Evolutionary conservation across 2,797 vertebrate species (phyloP), one percentile per base, ranked within the genome.

Genomic region (Scomberomorus guttatus): DNA sequence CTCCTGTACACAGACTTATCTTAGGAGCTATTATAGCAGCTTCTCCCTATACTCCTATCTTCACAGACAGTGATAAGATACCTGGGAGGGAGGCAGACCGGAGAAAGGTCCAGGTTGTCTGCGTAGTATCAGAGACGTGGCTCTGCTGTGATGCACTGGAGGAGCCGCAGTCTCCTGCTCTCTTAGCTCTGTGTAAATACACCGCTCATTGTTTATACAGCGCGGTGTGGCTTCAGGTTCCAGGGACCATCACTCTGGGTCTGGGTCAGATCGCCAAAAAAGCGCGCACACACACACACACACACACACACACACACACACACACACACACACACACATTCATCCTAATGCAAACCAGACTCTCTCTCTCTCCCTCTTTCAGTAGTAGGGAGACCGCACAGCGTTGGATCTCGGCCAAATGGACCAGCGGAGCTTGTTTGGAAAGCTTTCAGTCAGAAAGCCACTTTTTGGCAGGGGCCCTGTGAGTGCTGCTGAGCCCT

Each of bases 401-500:
- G 88, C 74, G 68, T 83, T 98, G 97, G 97, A 96, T 6, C 78
- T 55, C 0, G 11, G 96, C 97, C 96, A 94, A 96, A 95, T 89
- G 42, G 92, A 89, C 94, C 96, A 95, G 95, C 90, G 93, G 94
- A 94, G 93, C 96, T 96, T 96, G 96, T 97, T 96, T 95, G 93
- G 93, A 93, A 96, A 95, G 93, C 95, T 95, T 96, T 96, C 96
- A 93, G 94, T 96, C 96, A 95, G 95, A 96, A 96, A 96, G 93
- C 92, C 93, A 94, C 88, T 93, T 94, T 94, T 94, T 89, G 81
- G 87, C 84, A 90, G 93, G 83, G 83, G 73, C 24, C 87, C 84
- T 92, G 90, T 87, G 92, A 94, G 93, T 92, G 91, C 93, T 91
- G 94, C 94, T 83, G 93, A 90, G 89, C 90, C 94, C 84, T 89